These are phyloP conservation scores for Cacatua alba DNA, from an alignment of 2,113 vertebrate species.

Conservation along the genomic window DNA sequence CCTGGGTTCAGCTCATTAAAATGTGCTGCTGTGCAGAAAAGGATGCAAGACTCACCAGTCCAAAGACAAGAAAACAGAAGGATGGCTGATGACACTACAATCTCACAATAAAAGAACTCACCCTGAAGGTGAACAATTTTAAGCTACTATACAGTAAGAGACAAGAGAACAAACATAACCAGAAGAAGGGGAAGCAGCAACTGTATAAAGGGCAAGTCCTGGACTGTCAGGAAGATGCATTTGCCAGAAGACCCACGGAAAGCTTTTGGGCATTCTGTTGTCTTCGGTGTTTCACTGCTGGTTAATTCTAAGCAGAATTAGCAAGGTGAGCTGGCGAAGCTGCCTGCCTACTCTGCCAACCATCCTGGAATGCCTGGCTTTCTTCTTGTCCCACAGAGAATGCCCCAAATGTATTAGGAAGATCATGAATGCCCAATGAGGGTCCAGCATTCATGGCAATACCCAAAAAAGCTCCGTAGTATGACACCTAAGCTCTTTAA, in stretches of 20 bases:
- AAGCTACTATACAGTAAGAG: not conserved
- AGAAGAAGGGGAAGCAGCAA: not conserved
- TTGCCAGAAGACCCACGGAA: not conserved
- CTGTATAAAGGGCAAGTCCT: not conserved
- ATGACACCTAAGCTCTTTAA: not conserved
- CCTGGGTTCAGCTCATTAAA: not conserved
- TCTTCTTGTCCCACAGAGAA: not conserved
- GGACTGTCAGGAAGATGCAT: not conserved
- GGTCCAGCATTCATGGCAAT: not conserved
- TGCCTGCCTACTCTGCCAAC: not conserved
- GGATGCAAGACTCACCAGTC: not conserved
- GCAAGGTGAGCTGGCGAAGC: not conserved
- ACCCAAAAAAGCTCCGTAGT: not conserved
- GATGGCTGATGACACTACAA: not conserved
- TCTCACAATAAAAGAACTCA: not conserved
- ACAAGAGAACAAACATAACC: not conserved
- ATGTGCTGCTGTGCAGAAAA: not conserved
- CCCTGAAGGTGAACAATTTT: not conserved
- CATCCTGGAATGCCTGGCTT: not conserved
- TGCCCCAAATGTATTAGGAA: not conserved
- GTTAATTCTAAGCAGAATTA: not conserved
- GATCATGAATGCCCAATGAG: fast-evolving
- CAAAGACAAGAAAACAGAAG: not conserved
- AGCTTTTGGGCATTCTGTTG: not conserved
- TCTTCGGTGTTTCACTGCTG: not conserved